Conservation (phyloP, 92 coral and sea anemone species). For the Actinostola sp. region DNA sequence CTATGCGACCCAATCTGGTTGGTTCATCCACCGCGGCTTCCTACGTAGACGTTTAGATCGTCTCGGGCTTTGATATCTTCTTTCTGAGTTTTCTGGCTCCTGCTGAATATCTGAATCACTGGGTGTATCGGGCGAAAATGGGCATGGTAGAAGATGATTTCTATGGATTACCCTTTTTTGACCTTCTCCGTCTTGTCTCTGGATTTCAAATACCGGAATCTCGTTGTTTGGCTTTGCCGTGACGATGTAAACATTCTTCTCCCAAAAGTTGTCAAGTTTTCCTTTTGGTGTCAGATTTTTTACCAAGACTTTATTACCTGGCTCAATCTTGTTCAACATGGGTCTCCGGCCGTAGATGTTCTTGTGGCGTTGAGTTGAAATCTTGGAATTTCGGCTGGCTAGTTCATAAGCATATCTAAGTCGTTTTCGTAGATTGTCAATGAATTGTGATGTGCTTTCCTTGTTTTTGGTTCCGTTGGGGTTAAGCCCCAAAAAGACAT, state of each 20-base stretch:
- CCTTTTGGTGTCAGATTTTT: slow-evolving; percentile 4
- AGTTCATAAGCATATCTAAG: neutral
- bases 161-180: neutral
- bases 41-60: neutral
- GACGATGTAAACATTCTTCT: neutral
- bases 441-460: neutral
- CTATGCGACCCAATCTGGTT: neutral
- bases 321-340: neutral
- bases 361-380: neutral
- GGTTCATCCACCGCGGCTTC: slow-evolving; percentile 1
- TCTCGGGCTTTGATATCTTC: neutral
- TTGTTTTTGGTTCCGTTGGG: neutral
- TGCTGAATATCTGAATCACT: too few species aligned
- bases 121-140: neutral
- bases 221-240: neutral
- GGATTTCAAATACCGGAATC: neutral
- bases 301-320: slow-evolving; percentile 2
- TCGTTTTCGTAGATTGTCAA: neutral
- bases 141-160: neutral
- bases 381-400: neutral
- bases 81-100: too few species aligned
- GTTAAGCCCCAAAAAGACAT: slow-evolving; percentile 1
- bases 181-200: neutral
- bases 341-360: slow-evolving; percentile 1
- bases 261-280: slow-evolving; percentile 19